These are phyloP conservation scores for Perca fluviatilis DNA, from an alignment of 2,113 vertebrate species.

Conservation along the genomic window DNA sequence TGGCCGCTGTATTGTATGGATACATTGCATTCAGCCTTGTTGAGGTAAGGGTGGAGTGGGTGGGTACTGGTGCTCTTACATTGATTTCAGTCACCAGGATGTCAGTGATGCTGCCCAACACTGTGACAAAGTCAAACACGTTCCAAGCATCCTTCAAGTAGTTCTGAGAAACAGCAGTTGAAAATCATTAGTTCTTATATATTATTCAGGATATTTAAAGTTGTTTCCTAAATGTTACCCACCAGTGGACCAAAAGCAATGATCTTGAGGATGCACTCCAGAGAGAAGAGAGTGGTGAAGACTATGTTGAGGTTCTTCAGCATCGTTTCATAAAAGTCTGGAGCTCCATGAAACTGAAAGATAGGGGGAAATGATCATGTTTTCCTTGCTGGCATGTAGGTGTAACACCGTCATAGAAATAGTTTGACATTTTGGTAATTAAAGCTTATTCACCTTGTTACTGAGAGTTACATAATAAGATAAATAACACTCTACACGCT, in stretches of 20 bases:
- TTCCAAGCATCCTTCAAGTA: constrained; percentile 99
- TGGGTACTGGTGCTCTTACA: constrained; percentile 84
- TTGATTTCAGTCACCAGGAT: constrained; percentile 98
- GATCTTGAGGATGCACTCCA: constrained; percentile 97
- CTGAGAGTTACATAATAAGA: neutral
- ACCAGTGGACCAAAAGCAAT: constrained; percentile 96
- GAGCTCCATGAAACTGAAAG: constrained; percentile 92
- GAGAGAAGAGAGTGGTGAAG: constrained; percentile 95
- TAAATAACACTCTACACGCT: constrained; percentile 6
- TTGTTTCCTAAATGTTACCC: constrained; percentile 57
- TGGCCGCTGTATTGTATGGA: neutral
- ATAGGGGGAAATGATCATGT: neutral
- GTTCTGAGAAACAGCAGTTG: constrained; percentile 84
- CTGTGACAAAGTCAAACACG: constrained; percentile 97
- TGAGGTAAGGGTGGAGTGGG: neutral
- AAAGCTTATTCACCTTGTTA: neutral
- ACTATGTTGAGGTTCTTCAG: constrained; percentile 96
- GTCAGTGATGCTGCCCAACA: constrained; percentile 98
- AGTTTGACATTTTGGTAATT: neutral
- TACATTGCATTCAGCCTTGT: neutral
- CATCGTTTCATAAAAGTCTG: constrained; percentile 93
- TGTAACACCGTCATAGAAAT: no score
- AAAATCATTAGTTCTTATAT: neutral
- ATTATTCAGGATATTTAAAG: neutral
- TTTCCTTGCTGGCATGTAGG: neutral